phyloP scores from a whole-genome alignment of 53 echinoderm and acorn worm genomes.

The Antedon mediterranea region DNA sequence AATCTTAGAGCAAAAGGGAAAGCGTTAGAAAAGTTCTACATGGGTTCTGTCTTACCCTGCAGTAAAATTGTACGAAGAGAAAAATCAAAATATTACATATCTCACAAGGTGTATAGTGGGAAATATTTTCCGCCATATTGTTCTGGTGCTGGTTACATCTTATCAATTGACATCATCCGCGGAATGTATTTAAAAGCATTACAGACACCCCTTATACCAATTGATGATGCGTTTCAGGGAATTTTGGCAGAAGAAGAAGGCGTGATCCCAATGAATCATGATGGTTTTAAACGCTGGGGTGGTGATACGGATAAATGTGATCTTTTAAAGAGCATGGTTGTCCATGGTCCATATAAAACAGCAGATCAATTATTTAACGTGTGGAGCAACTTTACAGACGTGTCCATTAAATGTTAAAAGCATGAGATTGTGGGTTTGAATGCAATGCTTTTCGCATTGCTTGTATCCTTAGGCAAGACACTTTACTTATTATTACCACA shows the following conservation, averaged over 20 bases:
- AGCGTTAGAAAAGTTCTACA: slow-evolving; percentile 3
- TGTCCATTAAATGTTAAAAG: slow-evolving; percentile 12
- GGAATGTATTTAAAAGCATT: slow-evolving; percentile 10
- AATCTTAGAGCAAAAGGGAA: neutral
- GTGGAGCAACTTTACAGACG: slow-evolving; percentile 79
- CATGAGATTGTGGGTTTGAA: too few relatives aligned
- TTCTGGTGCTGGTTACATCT: slow-evolving; percentile 27
- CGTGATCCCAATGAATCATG: slow-evolving; percentile 8
- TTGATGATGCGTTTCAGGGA: slow-evolving; percentile 38
- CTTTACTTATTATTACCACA: too few relatives aligned
- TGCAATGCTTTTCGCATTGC: too few relatives aligned
- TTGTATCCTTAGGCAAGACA: too few relatives aligned
- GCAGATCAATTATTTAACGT: slow-evolving; percentile 43
- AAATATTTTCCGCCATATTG: slow-evolving; percentile 26
- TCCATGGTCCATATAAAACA: slow-evolving; percentile 59
- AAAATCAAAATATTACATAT: slow-evolving; percentile 14
- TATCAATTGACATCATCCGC: slow-evolving; percentile 23
- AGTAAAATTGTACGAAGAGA: slow-evolving; percentile 4
- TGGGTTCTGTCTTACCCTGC: slow-evolving; percentile 9
- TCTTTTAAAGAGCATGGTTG: slow-evolving; percentile 37
- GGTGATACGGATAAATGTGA: too few relatives aligned
- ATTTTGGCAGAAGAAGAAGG: slow-evolving; percentile 22
- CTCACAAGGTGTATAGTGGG: slow-evolving; percentile 5
- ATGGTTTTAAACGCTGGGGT: slow-evolving; percentile 3
- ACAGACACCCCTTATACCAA: slow-evolving; percentile 11